Evolutionary conservation across 2,888 invertebrate genomes (phyloP), one percentile per base, ranked within the genome.

Genomic region (Calameuta idolon): DNA sequence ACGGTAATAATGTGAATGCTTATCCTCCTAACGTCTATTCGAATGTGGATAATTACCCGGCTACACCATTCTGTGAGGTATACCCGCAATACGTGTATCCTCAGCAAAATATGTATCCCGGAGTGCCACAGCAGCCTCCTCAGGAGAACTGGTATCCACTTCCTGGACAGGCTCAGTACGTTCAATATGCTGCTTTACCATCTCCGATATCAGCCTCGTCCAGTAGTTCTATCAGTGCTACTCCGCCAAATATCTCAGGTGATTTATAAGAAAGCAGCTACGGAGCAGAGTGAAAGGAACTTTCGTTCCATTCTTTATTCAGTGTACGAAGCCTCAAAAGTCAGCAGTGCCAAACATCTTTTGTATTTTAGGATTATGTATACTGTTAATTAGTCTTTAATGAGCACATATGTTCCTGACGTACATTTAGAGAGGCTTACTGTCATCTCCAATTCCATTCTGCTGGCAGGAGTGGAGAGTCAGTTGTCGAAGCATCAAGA

Each of bases 81-180:
- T 89, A 84, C 69, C 81, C 87, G 0, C 86, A 86, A 1, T 86
- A 86, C 30, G 73, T 88, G 34, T 89, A 85, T 79, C 83, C 86
- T 1, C 86, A 85, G 15, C 83, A 86, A n/a, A 73, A 84, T 1
- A 69, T 85, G 23, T 86, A 82, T 77, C 76, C 85, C 0, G 74
- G 80, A 40, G 73, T 83, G 4, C 83, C 84, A 1, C 80, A 83
- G 4, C 83, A 80, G 73, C 85, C 83, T 68, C 71, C 82, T 30
- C 85, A 82, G 15, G 90, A 90, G 5, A 88, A 86, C 33, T 90
- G 90, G 90, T 89, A 87, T 68, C 80, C 87, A 23, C 76, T 87
- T 33, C 80, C 85, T 55, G 85, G 85, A 40, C 87, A 87, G 77
- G 80, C 86, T 4, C 86, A 87, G 74, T 88, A 83, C 37, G 75